Base-by-base conservation (phyloP, 1,140 invertebrate species). In the Drosophila bocqueti region DNA sequence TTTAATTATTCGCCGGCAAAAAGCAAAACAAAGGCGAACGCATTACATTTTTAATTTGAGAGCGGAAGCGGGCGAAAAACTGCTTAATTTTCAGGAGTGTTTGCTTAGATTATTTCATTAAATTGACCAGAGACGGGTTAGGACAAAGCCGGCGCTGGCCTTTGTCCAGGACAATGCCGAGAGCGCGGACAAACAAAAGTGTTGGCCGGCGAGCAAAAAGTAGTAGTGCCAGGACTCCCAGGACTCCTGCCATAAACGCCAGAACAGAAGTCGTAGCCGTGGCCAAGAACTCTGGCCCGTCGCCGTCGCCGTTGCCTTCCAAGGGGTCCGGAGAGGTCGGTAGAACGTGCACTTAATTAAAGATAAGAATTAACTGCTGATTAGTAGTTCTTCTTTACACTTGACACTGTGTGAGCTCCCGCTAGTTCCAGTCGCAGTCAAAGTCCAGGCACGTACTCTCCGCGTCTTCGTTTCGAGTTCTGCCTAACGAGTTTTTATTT, bases 331-430 rank as follows among this genome's bases (percentile, higher is more conserved):
- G 15, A 16, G 54, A 11, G 36, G 21, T 57, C 9, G 36, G 58
- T 69, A 81, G 79, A 77, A 83, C 86, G 86, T 91, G 86, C 87
- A 86, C 83, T 91, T 91, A 91, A 91, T 91, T 91, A 91, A 91
- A 91, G 86, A 91, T 91, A 91, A 91, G 86, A 91, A 91, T 91
- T 91, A 91, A 91, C 86, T 91, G 86, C 87, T 91, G 86, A 91
- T 91, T 91, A 91, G 86, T 91, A 91, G 87, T 91, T 91, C 87
- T 91, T 86, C 79, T 91, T 89, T 91, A 91, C 87, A 91, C 86
- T 91, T 90, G 85, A 90, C 85, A 90, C 85, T 91, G 68, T 74
- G 72, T 61, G 67, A 57, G 74, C 72, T 73, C 47, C 68, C n/a
- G 54, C 38, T 50, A 47, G 58, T 55, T 34, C 36, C 40, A 46